Conservation (phyloP, 2,888 invertebrate genomes). For the Meganola albula region DNA sequence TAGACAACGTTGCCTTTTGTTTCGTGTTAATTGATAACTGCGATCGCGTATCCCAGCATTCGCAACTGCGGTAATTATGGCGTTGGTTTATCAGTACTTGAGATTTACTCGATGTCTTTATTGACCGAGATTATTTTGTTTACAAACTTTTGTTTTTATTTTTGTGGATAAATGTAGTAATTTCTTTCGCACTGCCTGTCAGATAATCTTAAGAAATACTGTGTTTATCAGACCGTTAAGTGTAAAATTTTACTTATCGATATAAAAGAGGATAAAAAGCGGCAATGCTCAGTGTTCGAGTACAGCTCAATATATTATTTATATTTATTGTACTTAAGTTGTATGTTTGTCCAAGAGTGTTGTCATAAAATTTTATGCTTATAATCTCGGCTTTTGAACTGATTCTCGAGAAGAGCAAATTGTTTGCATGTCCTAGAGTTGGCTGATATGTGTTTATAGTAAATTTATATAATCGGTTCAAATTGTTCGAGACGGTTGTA, state of each 20-base stretch:
- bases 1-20: conserved; percentile 36
- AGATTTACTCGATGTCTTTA: conserved; percentile 62
- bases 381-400: conserved; percentile 11
- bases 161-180: conserved; percentile 16
- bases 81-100: conserved; percentile 48
- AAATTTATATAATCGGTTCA: conserved; percentile 31
- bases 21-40: conserved; percentile 34
- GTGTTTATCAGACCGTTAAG: background rate
- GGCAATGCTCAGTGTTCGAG: conserved; percentile 18
- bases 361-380: conserved; percentile 27
- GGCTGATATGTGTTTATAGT: conserved; percentile 22
- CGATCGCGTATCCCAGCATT: conserved; percentile 47
- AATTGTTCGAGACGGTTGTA: conserved; percentile 18
- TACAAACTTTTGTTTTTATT: conserved; percentile 17
- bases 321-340: conserved; percentile 11
- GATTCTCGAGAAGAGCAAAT: conserved; percentile 16
- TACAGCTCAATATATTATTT: conserved; percentile 18
- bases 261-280: conserved; percentile 11
- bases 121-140: conserved; percentile 46
- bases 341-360: conserved; percentile 9
- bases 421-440: conserved; percentile 15
- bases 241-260: conserved; percentile 6
- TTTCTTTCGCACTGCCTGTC: conserved; percentile 13
- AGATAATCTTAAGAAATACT: conserved; percentile 10
- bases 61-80: conserved; percentile 55